Conservation (phyloP, 2,888 invertebrate species). For the Conomelus anceps region DNA sequence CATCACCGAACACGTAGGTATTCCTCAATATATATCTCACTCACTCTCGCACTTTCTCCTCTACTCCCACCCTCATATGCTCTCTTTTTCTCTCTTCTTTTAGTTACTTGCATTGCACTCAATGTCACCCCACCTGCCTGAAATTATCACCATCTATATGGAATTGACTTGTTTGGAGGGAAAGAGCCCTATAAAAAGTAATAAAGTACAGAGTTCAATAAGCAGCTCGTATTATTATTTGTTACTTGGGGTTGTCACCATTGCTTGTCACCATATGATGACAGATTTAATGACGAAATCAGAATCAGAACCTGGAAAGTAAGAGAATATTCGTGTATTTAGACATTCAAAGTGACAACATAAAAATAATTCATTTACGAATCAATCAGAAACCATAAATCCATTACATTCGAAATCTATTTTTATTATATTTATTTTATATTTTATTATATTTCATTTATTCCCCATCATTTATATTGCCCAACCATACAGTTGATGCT, state of each 20-base stretch:
- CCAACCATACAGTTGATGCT: too few relatives aligned
- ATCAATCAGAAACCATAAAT: neutral
- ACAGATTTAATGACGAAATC: neutral
- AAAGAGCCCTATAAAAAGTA: neutral
- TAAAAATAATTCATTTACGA: neutral
- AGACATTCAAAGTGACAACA: neutral
- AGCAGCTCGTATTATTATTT: neutral
- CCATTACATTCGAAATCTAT: too few relatives aligned
- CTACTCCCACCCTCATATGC: neutral
- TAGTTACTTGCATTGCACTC: neutral
- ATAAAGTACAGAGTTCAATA: neutral
- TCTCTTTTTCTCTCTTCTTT: neutral
- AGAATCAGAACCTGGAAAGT: neutral
- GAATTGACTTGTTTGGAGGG: neutral
- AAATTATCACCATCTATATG: neutral
- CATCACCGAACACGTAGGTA: neutral
- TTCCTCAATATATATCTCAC: neutral
- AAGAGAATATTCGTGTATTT: neutral
- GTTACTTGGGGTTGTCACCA: neutral
- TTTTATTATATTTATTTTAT: too few relatives aligned
- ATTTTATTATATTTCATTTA: too few relatives aligned
- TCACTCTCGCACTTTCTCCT: neutral
- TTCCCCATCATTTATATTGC: too few relatives aligned
- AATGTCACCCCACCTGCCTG: neutral
- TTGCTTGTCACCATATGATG: neutral